Evolutionary conservation across 2,113 vertebrate species (phyloP).

Genomic region (Australoheros scitulus): DNA sequence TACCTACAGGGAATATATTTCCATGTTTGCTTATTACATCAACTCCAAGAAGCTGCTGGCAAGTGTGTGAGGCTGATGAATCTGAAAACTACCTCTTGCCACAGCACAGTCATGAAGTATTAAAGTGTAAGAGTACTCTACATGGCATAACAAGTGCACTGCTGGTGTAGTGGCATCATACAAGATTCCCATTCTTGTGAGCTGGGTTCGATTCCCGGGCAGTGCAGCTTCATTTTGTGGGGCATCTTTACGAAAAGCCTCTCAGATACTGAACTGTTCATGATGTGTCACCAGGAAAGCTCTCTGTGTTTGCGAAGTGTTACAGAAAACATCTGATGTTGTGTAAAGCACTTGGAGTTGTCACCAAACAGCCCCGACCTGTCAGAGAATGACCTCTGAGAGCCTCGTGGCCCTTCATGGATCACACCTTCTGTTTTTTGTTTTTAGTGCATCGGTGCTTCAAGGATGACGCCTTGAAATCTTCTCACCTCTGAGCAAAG

Average conservation of each 20-base stretch:
- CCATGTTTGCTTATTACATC: too few relatives aligned
- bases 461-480: not conserved
- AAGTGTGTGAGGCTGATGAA: too few relatives aligned
- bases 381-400: not conserved
- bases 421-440: not conserved
- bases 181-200: accelerated
- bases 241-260: accelerated
- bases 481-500: not conserved
- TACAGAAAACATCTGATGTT: too few relatives aligned
- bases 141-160: not conserved
- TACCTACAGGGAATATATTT: too few relatives aligned
- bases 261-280: not conserved
- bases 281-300: accelerated
- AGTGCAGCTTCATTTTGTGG: too few relatives aligned
- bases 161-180: not conserved
- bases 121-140: too few relatives aligned
- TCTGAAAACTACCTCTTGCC: too few relatives aligned
- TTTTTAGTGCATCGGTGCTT: not conserved
- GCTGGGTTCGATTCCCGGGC: too few relatives aligned
- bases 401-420: not conserved
- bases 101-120: too few relatives aligned
- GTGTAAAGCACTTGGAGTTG: not conserved
- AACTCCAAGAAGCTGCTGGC: too few relatives aligned
- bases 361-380: not conserved
- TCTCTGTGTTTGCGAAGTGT: not conserved